phyloP scores from a whole-genome alignment of 2,888 invertebrate genomes.

The Andrena bicolor region DNA sequence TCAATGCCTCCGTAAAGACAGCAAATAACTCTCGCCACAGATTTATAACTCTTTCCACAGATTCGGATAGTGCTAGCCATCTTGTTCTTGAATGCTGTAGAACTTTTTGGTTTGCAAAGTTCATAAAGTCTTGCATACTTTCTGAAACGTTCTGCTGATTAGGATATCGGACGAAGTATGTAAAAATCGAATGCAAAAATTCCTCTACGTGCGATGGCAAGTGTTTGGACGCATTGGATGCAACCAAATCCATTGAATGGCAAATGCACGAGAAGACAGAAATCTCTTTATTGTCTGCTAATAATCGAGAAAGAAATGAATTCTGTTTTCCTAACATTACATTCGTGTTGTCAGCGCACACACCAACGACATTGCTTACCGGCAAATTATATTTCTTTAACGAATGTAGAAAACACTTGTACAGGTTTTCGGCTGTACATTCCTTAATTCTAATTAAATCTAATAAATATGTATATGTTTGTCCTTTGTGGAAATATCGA shows the following conservation, averaged over 20 bases:
- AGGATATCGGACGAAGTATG: neutral
- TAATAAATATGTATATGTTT: neutral
- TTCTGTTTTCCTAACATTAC: neutral
- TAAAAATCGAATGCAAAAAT: neutral
- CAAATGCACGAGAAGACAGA: neutral
- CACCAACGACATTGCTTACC: neutral
- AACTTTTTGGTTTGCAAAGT: neutral
- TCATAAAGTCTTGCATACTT: neutral
- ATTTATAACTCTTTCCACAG: neutral
- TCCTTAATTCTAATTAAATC: neutral
- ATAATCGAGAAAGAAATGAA: neutral
- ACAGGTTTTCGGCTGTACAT: neutral
- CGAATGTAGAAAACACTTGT: neutral
- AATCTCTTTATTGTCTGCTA: neutral
- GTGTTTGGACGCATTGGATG: neutral
- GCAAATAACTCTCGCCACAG: neutral
- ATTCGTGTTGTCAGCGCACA: neutral
- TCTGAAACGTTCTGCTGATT: neutral
- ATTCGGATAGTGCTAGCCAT: conserved; percentile 1
- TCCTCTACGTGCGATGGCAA: neutral
- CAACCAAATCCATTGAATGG: conserved; percentile 4
- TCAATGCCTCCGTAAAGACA: neutral
- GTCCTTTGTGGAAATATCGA: neutral
- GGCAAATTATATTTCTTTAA: conserved; percentile 9
- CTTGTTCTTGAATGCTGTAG: neutral